A percentile compares a stretch with the other conserved stretches of the same genome.
These are phyloP conservation scores for Thripadectes ignobilis DNA, from an alignment of 2,797 vertebrate genomes.

Conservation along the genomic window DNA sequence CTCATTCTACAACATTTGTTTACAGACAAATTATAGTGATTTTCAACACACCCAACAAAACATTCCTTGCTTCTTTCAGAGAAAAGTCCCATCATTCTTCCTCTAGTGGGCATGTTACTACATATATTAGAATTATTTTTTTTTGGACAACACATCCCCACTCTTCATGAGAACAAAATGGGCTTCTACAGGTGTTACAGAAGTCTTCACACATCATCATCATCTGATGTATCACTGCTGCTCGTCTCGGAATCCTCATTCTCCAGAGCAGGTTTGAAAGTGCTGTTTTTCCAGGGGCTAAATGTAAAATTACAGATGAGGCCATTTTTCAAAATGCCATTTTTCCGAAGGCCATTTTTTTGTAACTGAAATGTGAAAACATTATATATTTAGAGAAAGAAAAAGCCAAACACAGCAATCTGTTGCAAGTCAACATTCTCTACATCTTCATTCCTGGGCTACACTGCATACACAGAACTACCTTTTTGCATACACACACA, in stretches of 20 bases:
- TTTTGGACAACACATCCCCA: conserved; percentile 61
- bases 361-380: conserved; percentile 75
- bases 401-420: not conserved
- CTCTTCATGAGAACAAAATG: conserved; percentile 50
- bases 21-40: conserved; percentile 71
- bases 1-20: conserved; percentile 73
- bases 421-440: not conserved
- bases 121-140: conserved; percentile 51
- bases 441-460: not conserved
- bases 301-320: conserved; percentile 76
- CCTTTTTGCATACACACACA: not conserved
- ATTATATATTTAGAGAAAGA: not conserved
- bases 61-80: conserved; percentile 62
- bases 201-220: conserved; percentile 76
- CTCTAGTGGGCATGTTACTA: conserved; percentile 61
- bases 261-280: conserved; percentile 73
- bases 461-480: not conserved
- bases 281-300: conserved; percentile 77
- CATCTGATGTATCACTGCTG: conserved; percentile 84
- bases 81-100: conserved; percentile 54
- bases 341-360: conserved; percentile 82
- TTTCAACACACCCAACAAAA: conserved; percentile 58
- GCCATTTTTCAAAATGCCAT: conserved; percentile 79
- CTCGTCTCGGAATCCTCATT: conserved; percentile 82
- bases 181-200: conserved; percentile 38